Conservation (phyloP, 1,140 invertebrate genomes). For the Limonius californicus region DNA sequence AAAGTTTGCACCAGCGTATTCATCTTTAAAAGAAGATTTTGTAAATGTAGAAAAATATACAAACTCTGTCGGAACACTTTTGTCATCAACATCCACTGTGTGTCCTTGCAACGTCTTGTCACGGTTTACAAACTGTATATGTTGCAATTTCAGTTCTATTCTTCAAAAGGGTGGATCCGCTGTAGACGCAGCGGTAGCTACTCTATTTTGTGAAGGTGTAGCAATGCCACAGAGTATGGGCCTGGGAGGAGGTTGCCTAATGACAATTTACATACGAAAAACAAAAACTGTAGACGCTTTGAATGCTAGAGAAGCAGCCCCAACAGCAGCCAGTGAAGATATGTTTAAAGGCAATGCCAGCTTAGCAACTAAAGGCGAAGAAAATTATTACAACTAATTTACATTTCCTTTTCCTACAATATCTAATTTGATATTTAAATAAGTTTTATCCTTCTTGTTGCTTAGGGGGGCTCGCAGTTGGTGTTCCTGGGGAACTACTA, state of each 20-base stretch:
- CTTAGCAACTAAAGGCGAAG: background rate
- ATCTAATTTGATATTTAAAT: too few relatives aligned
- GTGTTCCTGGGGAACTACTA: conserved; percentile 82
- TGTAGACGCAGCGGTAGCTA: conserved; percentile 78
- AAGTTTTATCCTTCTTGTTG: too few relatives aligned
- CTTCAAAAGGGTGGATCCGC: conserved; percentile 68
- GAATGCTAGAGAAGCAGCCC: conserved; percentile 70
- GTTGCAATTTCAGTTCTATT: conserved; percentile 52
- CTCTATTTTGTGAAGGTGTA: conserved; percentile 79
- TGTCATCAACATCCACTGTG: too few relatives aligned
- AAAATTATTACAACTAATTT: background rate
- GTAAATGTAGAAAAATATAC: too few relatives aligned
- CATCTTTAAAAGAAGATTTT: too few relatives aligned
- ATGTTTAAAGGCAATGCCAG: conserved; percentile 59
- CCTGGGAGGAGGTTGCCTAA: conserved; percentile 77
- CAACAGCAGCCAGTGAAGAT: conserved; percentile 50
- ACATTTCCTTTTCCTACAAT: background rate
- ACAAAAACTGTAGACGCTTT: conserved; percentile 51
- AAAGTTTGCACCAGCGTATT: too few relatives aligned
- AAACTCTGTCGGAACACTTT: too few relatives aligned
- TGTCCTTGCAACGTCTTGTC: too few relatives aligned
- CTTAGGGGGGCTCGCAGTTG: conserved; percentile 68
- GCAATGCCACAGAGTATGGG: conserved; percentile 75
- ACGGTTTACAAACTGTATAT: too few relatives aligned
- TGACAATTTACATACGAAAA: conserved; percentile 67